A percentile compares a stretch with the other conserved stretches of the same genome.
Evolutionary conservation across 2,113 vertebrate species (phyloP).

Genomic region (Ctenodactylus gundi): DNA sequence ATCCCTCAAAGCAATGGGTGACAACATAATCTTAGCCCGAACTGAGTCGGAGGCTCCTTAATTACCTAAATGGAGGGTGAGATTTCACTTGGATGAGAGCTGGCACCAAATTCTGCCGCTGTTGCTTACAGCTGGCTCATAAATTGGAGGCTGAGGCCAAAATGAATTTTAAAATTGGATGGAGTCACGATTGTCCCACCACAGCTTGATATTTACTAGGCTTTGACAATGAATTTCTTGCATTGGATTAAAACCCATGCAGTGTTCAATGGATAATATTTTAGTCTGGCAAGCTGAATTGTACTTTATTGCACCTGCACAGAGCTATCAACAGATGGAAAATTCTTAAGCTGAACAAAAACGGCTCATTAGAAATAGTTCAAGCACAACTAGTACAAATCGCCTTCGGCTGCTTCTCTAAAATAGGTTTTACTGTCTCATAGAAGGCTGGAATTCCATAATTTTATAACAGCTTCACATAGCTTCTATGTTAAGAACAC

Average conservation of each 20-base stretch:
- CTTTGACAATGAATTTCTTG: constrained; percentile 68
- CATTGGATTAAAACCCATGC: constrained; percentile 59
- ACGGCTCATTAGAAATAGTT: constrained; percentile 45
- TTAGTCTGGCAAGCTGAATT: constrained; percentile 47
- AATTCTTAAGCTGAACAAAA: constrained; percentile 52
- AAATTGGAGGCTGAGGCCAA: constrained; percentile 57
- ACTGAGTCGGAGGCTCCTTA: constrained; percentile 26
- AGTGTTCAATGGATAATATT: constrained; percentile 34
- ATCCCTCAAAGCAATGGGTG: constrained; percentile 26
- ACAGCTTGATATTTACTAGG: constrained; percentile 59
- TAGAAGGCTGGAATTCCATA: background rate
- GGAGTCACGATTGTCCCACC: constrained; percentile 48
- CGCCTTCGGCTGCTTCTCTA: constrained; percentile 1
- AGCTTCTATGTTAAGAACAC: constrained; percentile 5
- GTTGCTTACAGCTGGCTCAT: constrained; percentile 50
- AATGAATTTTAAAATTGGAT: constrained; percentile 63
- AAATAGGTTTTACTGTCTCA: constrained; percentile 19
- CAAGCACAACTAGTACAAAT: constrained; percentile 47
- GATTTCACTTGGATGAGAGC: constrained; percentile 43
- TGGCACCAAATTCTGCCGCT: constrained; percentile 46
- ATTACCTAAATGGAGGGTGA: constrained; percentile 66
- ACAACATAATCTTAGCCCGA: constrained; percentile 18
- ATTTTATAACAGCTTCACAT: background rate
- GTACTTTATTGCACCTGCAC: constrained; percentile 48
- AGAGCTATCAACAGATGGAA: constrained; percentile 44